A percentile compares a stretch with the other conserved stretches of the same genome.
These are phyloP conservation scores for Hydroisotoma schaefferi DNA, from an alignment of 2,888 invertebrate species.

Conservation along the genomic window DNA sequence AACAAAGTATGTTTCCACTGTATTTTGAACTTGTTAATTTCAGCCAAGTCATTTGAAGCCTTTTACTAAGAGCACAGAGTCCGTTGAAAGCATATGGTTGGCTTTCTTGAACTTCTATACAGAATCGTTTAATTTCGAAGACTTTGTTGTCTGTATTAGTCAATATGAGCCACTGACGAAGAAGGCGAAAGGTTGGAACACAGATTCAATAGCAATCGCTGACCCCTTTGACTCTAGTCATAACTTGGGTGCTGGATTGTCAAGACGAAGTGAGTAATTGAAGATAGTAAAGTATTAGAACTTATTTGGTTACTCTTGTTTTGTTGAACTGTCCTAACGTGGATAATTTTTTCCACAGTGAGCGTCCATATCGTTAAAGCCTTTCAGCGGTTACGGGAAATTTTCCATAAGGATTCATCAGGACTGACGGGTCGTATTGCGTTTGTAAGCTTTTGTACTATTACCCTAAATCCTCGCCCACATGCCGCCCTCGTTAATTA, in stretches of 20 bases:
- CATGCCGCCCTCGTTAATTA: no score
- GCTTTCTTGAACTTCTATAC: constrained; percentile 59
- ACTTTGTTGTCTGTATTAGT: constrained; percentile 56
- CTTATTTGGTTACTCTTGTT: background rate
- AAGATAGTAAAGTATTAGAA: background rate
- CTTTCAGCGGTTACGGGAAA: constrained; percentile 30
- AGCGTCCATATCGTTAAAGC: constrained; percentile 44
- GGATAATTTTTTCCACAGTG: constrained; percentile 25
- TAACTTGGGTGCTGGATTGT: constrained; percentile 59
- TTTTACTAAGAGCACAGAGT: constrained; percentile 53
- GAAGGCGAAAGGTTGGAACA: constrained; percentile 59
- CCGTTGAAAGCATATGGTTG: constrained; percentile 56
- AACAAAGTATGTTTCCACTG: background rate
- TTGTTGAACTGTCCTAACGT: background rate
- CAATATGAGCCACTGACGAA: constrained; percentile 54
- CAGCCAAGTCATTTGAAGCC: constrained; percentile 53
- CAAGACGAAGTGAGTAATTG: constrained; percentile 56
- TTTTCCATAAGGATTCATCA: no score
- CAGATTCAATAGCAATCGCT: constrained; percentile 58
- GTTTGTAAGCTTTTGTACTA: no score
- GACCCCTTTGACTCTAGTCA: constrained; percentile 62
- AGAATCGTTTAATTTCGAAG: constrained; percentile 56
- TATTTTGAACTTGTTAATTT: no score
- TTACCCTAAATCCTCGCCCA: no score
- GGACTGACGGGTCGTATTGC: no score